Evolutionary conservation across 2,113 vertebrate genomes (phyloP), one percentile per base, ranked within the genome.

Genomic region (Morphnarchus princeps): DNA sequence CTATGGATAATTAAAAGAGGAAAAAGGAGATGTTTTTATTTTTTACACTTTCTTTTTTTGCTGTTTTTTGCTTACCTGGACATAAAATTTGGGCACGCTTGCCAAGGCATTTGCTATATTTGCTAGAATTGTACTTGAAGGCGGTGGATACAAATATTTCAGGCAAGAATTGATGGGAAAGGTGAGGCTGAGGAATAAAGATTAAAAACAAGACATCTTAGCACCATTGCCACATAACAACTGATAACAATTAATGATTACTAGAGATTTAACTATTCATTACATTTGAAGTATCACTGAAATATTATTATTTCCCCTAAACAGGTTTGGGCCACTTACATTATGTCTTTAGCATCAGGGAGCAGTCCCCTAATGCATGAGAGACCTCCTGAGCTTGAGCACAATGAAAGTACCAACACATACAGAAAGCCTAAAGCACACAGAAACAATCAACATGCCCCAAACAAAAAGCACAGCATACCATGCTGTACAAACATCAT

Each of bases 141-240:
- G 99, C 29, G 99, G 99, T 42, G 99, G 99, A 95, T 99, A 99
- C 97, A 99, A 98, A 97, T 99, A 99, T 94, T 99, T 99, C 97
- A 99, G 98, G 84, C 98, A 99, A 78, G 99, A 99, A 98, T 99
- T 99, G 71, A 98, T 93, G 76, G 99, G 99, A 98, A 99, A 99
- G 22, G 99, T 99, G 97, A 99, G 98, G 95, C 99, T 99, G 97
- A 55, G 87, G 57, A 77, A 83, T 77, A 42, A 93, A 93, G n/a
- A 78, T 82, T 54, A 43, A 82, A 87, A 92, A 24, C 26, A 79
- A 93, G 25, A 52, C 52, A 82, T 36, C 16, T 94, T 85, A 95
- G 66, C 28, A 77, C 26, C 40, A 42, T 1, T 32, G 8, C 21
- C 19, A 76, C 17, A 26, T 70, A 45, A 73, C 29, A 42, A 63